phyloP scores from a whole-genome alignment of 2,888 invertebrate genomes.

The Ephialtes manifestator region DNA sequence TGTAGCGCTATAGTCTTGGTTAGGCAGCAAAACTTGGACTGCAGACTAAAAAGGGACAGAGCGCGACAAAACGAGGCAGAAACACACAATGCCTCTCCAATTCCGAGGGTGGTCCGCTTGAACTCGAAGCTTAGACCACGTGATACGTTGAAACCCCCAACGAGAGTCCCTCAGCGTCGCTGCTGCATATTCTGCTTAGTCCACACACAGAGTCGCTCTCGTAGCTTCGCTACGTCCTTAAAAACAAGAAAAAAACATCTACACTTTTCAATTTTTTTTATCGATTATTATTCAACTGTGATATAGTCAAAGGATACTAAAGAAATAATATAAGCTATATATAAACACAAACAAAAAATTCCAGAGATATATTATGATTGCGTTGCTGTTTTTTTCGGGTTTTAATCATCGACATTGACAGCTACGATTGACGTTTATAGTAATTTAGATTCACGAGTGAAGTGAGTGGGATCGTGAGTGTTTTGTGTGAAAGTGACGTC shows the following conservation, averaged over 20 bases:
- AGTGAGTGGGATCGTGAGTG: conserved; percentile 12
- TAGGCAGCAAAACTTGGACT: not conserved
- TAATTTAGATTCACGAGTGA: not conserved
- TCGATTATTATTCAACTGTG: not conserved
- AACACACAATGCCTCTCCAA: conserved; percentile 40
- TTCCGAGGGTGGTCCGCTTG: conserved; percentile 65
- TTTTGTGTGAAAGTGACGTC: conserved; percentile 53
- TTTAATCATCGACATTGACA: not conserved
- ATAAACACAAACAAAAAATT: not conserved
- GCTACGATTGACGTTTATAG: not conserved
- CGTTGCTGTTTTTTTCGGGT: not conserved
- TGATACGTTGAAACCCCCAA: conserved; percentile 59
- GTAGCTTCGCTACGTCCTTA: not conserved
- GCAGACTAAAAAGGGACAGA: not conserved
- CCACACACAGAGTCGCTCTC: conserved; percentile 6
- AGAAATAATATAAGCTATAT: conserved; percentile 2
- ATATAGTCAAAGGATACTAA: conserved; percentile 16
- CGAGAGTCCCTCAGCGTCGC: conserved; percentile 13
- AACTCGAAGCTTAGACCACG: conserved; percentile 54
- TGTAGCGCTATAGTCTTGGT: not conserved
- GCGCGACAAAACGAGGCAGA: conserved; percentile 21
- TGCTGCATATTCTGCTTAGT: conserved; percentile 20
- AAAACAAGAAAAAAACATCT: not conserved
- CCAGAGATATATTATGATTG: conserved; percentile 1
- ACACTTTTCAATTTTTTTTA: not conserved